Evolutionary conservation across 2,113 vertebrate species (phyloP).

Genomic region (Monopterus albus): DNA sequence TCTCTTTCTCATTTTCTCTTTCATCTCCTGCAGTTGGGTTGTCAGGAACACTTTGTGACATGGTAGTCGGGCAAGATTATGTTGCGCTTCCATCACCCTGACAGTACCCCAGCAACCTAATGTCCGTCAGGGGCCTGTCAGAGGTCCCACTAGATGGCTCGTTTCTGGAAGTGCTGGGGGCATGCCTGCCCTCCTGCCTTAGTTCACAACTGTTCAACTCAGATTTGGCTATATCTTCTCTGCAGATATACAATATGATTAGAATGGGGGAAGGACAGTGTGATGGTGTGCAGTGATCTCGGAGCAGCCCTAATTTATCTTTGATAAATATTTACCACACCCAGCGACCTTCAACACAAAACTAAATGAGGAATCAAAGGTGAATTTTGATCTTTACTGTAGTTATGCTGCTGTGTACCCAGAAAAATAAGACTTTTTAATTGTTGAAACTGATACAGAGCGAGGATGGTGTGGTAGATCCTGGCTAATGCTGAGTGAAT

Average conservation of each 20-base stretch:
- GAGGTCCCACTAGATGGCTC: conserved; percentile 56
- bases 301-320: conserved; percentile 47
- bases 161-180: conserved; percentile 52
- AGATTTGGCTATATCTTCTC: conserved; percentile 30
- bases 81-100: conserved; percentile 89
- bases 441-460: conserved; percentile 67
- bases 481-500: conserved; percentile 66
- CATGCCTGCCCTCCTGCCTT: conserved; percentile 25
- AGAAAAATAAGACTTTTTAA: conserved; percentile 50
- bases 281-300: conserved; percentile 51
- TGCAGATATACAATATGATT: conserved; percentile 58
- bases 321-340: conserved; percentile 44
- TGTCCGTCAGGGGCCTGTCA: conserved; percentile 85
- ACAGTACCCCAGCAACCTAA: conserved; percentile 85
- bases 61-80: conserved; percentile 92
- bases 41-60: conserved; percentile 95
- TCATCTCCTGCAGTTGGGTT: conserved; percentile 73
- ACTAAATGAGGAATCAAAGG: conserved; percentile 6
- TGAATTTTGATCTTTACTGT: conserved; percentile 42
- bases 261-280: conserved; percentile 36
- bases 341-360: conserved; percentile 35
- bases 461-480: conserved; percentile 63
- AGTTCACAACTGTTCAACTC: conserved; percentile 57
- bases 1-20: conserved; percentile 52
- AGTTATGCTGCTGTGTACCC: conserved; percentile 27